Evolutionary conservation across 2,888 invertebrate species (phyloP).

Genomic region (Dryobota labecula): DNA sequence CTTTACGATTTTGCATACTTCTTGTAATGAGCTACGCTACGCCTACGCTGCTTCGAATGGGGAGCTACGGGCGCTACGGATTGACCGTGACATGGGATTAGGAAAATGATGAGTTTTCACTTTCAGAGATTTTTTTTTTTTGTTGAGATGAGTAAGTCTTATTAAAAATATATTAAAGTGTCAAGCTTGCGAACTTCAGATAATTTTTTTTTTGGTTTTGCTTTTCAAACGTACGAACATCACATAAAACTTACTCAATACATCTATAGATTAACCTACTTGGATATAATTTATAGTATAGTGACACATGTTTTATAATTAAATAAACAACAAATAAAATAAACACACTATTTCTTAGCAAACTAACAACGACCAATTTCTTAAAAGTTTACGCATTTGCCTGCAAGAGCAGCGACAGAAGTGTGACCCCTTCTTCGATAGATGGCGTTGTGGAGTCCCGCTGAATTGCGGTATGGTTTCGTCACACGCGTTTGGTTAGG

Average conservation of each 20-base stretch:
- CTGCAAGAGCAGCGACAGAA: neutral
- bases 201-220: too few relatives aligned
- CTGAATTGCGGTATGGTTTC: constrained; percentile 8
- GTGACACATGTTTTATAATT: neutral
- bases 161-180: too few relatives aligned
- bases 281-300: neutral
- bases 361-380: neutral
- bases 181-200: too few relatives aligned
- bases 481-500: neutral
- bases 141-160: rapidly evolving
- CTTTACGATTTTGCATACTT: constrained; percentile 79
- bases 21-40: constrained; percentile 77
- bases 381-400: neutral
- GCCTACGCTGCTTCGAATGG: constrained; percentile 55
- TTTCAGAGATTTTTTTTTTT: neutral
- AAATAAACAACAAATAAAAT: too few relatives aligned
- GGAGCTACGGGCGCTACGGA: constrained; percentile 44
- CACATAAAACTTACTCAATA: too few relatives aligned
- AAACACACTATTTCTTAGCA: neutral
- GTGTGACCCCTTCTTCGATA: neutral
- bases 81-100: constrained; percentile 29
- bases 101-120: neutral
- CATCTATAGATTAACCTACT: neutral
- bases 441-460: constrained; percentile 17
- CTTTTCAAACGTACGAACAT: too few relatives aligned